Evolutionary conservation across 2,797 vertebrate species (phyloP).

Genomic region (Pitangus sulphuratus): DNA sequence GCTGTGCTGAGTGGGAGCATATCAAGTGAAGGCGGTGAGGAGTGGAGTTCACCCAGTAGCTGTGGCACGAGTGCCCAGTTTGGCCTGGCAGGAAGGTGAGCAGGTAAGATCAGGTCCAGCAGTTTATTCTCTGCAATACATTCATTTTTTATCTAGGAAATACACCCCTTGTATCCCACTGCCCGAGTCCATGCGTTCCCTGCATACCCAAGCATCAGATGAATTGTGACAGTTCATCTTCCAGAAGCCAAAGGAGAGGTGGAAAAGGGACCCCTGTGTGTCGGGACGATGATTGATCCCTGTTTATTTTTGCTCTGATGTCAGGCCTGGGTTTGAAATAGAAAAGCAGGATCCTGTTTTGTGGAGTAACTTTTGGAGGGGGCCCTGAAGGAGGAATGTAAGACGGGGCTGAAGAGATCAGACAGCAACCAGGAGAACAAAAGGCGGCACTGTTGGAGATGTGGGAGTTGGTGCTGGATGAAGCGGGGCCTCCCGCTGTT

Average conservation of each 20-base stretch:
- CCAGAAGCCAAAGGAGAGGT: not conserved
- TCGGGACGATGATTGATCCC: not conserved
- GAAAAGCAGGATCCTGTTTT: constrained; percentile 8
- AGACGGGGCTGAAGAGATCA: not conserved
- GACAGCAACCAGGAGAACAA: not conserved
- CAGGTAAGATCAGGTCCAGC: not conserved
- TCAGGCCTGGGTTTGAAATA: constrained; percentile 43
- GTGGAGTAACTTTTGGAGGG: not conserved
- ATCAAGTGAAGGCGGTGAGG: not conserved
- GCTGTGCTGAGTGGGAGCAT: not conserved
- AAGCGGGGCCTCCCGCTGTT: not conserved
- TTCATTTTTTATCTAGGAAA: not conserved
- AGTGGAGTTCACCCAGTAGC: not conserved
- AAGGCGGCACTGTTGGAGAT: not conserved
- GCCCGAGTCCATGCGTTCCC: not conserved
- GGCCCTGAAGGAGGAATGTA: not conserved
- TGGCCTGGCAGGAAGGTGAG: not conserved
- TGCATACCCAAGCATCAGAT: not conserved
- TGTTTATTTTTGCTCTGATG: not conserved
- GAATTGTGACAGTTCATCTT: not conserved
- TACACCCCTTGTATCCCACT: not conserved
- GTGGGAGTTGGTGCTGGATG: not conserved
- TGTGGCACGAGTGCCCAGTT: not conserved
- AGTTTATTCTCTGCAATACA: not conserved
- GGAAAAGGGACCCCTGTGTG: not conserved